Evolutionary conservation across 2,888 invertebrate genomes (phyloP).

Genomic region (Thera obeliscata): DNA sequence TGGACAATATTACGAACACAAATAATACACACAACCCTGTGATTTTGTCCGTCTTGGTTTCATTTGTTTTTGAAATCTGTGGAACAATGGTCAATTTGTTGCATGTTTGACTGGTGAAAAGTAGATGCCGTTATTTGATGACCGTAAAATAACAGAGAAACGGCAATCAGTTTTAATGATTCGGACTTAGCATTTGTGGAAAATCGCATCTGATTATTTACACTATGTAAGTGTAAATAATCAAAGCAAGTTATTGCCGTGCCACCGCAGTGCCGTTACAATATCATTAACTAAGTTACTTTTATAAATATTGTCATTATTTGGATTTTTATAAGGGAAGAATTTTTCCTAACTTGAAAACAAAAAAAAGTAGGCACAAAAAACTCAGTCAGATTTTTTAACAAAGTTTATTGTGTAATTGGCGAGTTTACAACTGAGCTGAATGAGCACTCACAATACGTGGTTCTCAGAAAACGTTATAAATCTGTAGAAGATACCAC

Average conservation of each 20-base stretch:
- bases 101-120: constrained; percentile 11
- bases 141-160: background rate
- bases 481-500: constrained; percentile 81
- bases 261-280: no score
- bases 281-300: no score
- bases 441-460: constrained; percentile 68
- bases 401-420: constrained; percentile 66
- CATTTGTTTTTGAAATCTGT: constrained; percentile 35
- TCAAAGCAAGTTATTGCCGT: no score
- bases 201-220: no score
- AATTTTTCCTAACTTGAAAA: no score
- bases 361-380: no score
- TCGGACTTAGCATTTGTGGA: no score
- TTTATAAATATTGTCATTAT: no score
- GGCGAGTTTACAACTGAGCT: constrained; percentile 58
- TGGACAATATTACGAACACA: constrained; percentile 40
- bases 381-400: constrained; percentile 40
- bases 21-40: constrained; percentile 38
- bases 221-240: no score
- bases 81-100: constrained; percentile 36
- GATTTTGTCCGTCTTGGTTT: constrained; percentile 34
- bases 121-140: background rate
- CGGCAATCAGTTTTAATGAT: background rate
- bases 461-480: constrained; percentile 74
- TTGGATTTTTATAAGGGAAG: no score